phyloP scores from a whole-genome alignment of 1,140 invertebrate species.

The Pantala flavescens region DNA sequence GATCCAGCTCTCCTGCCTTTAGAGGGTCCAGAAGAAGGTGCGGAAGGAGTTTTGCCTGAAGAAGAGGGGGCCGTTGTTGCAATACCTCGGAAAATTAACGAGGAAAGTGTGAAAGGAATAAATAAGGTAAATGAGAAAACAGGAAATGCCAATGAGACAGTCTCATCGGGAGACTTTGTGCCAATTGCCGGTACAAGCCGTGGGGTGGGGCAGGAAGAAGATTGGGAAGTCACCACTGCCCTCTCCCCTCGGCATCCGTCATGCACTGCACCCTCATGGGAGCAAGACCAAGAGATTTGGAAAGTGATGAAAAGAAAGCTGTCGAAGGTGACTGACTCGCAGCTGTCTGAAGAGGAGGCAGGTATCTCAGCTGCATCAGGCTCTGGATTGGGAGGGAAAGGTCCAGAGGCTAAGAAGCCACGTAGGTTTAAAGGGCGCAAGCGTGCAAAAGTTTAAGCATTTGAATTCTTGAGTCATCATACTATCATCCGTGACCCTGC shows the following conservation, averaged over 20 bases:
- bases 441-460: slow-evolving; percentile 1
- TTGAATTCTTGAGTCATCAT: not conserved
- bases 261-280: not conserved
- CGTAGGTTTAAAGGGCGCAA: not conserved
- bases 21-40: not conserved
- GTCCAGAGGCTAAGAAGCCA: not conserved
- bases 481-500: not conserved
- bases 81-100: not conserved
- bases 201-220: not conserved
- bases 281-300: not conserved
- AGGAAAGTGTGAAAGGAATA: not conserved
- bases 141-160: not conserved
- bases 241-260: not conserved
- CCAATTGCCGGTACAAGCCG: not conserved
- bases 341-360: not conserved
- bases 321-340: not conserved
- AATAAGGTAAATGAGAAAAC: not conserved
- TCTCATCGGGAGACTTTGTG: not conserved
- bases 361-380: not conserved
- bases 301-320: not conserved
- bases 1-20: not conserved
- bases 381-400: not conserved
- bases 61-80: not conserved
- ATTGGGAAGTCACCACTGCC: not conserved
- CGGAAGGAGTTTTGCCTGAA: not conserved